These are phyloP conservation scores for Drosophila yooni DNA, from an alignment of 2,888 invertebrate species.

Conservation along the genomic window DNA sequence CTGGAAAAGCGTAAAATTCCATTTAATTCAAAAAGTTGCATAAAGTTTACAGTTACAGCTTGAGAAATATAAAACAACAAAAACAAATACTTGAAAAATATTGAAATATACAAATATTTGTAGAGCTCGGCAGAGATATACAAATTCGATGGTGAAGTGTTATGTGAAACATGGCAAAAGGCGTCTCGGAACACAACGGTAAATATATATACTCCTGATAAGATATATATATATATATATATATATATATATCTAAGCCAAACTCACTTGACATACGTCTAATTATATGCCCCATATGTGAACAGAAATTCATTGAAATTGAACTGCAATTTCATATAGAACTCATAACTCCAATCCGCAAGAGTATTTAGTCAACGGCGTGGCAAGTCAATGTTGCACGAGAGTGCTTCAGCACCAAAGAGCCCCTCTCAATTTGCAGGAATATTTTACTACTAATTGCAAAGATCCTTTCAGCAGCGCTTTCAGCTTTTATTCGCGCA, in stretches of 20 bases:
- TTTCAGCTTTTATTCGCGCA: neutral
- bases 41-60: neutral
- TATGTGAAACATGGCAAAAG: neutral
- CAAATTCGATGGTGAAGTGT: neutral
- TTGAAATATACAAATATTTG: neutral
- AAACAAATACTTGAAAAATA: neutral
- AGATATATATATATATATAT: neutral
- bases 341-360: fast-evolving
- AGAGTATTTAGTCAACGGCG: neutral
- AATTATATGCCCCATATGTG: neutral
- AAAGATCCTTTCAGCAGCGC: neutral
- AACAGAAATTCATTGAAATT: neutral
- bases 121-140: neutral
- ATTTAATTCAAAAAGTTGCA: neutral
- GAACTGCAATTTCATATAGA: neutral
- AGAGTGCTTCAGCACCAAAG: neutral
- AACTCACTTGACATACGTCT: neutral
- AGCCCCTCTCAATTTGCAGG: neutral
- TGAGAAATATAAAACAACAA: too few relatives aligned
- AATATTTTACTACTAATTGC: slow-evolving; percentile 1
- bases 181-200: neutral
- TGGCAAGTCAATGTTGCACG: neutral
- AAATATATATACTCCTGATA: neutral
- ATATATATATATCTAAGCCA: neutral
- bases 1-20: neutral